Base-by-base conservation (phyloP, 1,140 invertebrate species). In the Chelonus insularis region DNA sequence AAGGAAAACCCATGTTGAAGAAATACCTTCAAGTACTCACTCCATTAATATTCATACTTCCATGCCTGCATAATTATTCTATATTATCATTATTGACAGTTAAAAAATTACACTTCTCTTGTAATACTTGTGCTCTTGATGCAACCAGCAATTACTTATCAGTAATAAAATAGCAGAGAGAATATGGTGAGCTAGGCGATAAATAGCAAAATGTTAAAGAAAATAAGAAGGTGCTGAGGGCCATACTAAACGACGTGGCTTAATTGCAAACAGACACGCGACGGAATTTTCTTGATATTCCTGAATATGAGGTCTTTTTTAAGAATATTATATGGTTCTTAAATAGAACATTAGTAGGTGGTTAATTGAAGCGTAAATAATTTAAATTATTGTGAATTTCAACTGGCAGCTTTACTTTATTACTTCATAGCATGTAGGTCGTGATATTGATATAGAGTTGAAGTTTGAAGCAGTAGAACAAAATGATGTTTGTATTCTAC, bases 261-360 rank as follows among this genome's bases (percentile, higher is more conserved):
- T 73, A 70, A 73, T 68, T 72, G 70, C 70, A 23, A 29, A 11
- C 48, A 62, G 54, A 66, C 71, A 73, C 70, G 71, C 71, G 64
- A 73, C 58, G 70, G 69, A 69, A 62, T 63, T 45, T 57, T 55
- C 65, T 50, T 70, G 67, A 70, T 72, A n/a, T 72, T 62, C 68
- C 65, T 68, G 57, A 64, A 64, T 71, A 72, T 71, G 67, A 68
- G 69, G 78, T 79, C 79, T 67, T 78, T 79, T 80, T 80, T 77
- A 64, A 29, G 3, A 7, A 7, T n/a, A 29, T 29, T 29, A 29
- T 29, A 29, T 29, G 7, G 25, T 29, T 7, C 25, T 29, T 7
- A 29, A 29, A 29, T 29, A 7, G 25, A 29, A 29, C 7, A 29
- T 29, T 29, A 29, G 25, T 29, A 29, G 25, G 25, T 4, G 7